Evolutionary conservation across 2,113 vertebrate genomes (phyloP).

Genomic region (Pseudorasbora parva): DNA sequence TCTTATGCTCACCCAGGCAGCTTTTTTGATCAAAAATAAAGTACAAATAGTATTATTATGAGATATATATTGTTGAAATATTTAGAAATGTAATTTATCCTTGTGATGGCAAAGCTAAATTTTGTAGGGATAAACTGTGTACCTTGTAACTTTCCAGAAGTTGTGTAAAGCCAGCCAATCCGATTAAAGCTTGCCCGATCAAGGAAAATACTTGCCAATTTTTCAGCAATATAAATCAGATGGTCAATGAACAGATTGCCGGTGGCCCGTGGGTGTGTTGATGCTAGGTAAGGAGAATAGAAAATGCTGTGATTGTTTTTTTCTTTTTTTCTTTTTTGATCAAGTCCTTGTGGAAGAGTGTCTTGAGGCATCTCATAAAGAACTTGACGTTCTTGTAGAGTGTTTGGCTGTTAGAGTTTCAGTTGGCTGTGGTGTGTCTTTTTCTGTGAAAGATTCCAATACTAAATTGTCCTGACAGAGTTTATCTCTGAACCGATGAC

Average conservation of each 20-base stretch:
- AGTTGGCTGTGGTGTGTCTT: neutral
- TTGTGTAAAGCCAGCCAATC: neutral
- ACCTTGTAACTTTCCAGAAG: neutral
- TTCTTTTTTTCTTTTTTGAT: neutral
- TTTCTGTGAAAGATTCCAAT: neutral
- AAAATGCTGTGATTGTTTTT: neutral
- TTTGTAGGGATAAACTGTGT: neutral
- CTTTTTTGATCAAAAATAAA: neutral
- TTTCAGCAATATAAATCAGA: neutral
- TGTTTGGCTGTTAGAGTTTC: neutral
- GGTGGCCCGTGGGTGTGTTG: neutral
- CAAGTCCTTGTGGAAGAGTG: neutral
- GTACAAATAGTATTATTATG: neutral
- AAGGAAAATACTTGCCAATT: neutral
- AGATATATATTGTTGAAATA: neutral
- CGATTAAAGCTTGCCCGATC: neutral
- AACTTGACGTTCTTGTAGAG: neutral
- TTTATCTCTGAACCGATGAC: neutral
- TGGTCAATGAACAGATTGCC: neutral
- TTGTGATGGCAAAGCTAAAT: neutral
- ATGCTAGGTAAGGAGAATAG: slow-evolving; percentile 2
- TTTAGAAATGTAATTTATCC: neutral
- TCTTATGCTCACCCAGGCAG: neutral
- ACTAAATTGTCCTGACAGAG: neutral
- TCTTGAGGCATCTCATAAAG: neutral